phyloP scores from a whole-genome alignment of 2,888 invertebrate species.

The Melanotus villosus region DNA sequence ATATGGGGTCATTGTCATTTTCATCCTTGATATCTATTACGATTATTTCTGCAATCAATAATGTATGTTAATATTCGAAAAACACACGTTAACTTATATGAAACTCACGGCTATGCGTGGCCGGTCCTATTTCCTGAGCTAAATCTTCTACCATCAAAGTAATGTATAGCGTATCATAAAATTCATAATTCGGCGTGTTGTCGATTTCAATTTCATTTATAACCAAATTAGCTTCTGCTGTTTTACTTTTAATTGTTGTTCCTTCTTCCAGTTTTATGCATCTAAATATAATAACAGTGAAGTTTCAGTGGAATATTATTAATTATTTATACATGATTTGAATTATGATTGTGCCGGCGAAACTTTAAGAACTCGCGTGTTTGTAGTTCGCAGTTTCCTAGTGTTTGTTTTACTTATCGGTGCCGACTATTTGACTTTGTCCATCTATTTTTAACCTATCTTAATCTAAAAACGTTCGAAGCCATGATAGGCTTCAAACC shows the following conservation, averaged over 20 bases:
- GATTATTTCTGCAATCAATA: conserved; percentile 69
- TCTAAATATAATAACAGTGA: conserved; percentile 51
- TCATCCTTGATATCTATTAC: conserved; percentile 74
- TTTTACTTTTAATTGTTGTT: neutral
- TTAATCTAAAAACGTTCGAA: too few species aligned
- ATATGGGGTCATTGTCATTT: conserved; percentile 76
- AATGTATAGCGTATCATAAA: conserved; percentile 74
- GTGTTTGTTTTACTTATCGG: too few species aligned
- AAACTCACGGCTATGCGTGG: conserved; percentile 70
- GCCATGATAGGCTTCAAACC: too few species aligned
- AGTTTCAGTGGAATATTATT: neutral
- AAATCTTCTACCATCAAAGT: conserved; percentile 70
- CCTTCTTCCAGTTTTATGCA: conserved; percentile 59
- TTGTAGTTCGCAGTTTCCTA: too few species aligned
- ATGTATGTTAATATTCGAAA: neutral
- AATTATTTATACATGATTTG: too few species aligned
- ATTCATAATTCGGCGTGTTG: conserved; percentile 70
- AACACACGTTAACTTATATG: neutral
- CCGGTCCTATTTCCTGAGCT: conserved; percentile 69
- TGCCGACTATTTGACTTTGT: too few species aligned
- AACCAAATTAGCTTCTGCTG: conserved; percentile 38
- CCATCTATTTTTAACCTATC: too few species aligned
- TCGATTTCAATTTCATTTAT: conserved; percentile 29
- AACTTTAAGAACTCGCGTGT: too few species aligned
- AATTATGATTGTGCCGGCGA: too few species aligned